phyloP scores from a whole-genome alignment of 2,888 invertebrate species.

The Melieria omissa region DNA sequence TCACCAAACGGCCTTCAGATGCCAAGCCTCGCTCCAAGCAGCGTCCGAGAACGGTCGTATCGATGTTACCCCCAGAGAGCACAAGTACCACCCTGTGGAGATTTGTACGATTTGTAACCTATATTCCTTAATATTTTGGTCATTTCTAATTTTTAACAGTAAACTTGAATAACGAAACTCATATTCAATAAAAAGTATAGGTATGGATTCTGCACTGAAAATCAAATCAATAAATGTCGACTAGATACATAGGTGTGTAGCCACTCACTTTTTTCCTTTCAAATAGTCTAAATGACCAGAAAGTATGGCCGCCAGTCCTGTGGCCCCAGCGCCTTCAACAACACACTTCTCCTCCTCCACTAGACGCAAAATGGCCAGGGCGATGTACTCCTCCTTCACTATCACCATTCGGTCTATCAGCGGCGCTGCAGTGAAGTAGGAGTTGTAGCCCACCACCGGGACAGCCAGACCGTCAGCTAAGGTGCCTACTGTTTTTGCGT shows the following conservation, averaged over 20 bases:
- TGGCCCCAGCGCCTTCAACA: conserved; percentile 91
- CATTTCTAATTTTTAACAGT: no score
- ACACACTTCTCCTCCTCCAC: conserved; percentile 89
- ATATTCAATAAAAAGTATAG: no score
- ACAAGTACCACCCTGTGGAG: conserved; percentile 75
- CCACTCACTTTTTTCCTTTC: conserved; percentile 77
- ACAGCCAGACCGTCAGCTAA: conserved; percentile 91
- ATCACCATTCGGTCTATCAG: conserved; percentile 84
- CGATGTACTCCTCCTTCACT: conserved; percentile 85
- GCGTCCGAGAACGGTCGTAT: conserved; percentile 88
- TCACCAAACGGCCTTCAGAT: conserved; percentile 81
- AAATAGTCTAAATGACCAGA: conserved; percentile 84
- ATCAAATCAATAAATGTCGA: neutral
- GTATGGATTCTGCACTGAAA: conserved; percentile 56
- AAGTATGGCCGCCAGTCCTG: conserved; percentile 85
- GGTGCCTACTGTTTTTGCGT: conserved; percentile 77
- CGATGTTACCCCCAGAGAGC: conserved; percentile 90
- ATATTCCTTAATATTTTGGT: no score
- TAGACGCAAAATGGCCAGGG: conserved; percentile 81
- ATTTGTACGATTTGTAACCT: no score
- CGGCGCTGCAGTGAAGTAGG: conserved; percentile 78
- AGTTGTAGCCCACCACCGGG: conserved; percentile 87
- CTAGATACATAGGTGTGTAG: no score
- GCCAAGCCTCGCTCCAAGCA: conserved; percentile 90
- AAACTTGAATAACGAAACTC: no score